Evolutionary conservation across 2,888 invertebrate species (phyloP).

Genomic region (Habrosyne pyritoides): DNA sequence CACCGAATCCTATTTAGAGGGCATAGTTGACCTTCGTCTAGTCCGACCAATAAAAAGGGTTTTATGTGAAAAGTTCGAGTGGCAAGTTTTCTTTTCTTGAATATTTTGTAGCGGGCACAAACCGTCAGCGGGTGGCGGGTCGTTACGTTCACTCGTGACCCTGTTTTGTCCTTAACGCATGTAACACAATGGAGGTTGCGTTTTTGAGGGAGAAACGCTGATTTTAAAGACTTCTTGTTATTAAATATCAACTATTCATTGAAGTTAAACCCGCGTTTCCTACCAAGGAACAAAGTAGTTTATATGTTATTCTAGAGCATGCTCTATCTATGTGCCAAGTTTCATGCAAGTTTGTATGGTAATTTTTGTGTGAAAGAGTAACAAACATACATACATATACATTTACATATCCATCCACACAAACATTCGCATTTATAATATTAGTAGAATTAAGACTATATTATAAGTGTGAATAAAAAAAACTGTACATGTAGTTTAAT

Average conservation of each 20-base stretch:
- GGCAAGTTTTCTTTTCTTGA: slow-evolving; percentile 33
- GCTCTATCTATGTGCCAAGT: too few species aligned
- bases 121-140: not conserved
- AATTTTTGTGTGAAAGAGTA: too few species aligned
- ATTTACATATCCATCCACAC: too few species aligned
- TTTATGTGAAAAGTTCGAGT: slow-evolving; percentile 54
- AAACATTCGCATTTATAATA: too few species aligned
- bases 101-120: slow-evolving; percentile 22
- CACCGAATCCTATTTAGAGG: slow-evolving; percentile 21
- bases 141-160: slow-evolving; percentile 7
- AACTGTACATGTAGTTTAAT: too few species aligned
- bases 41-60: slow-evolving; percentile 65
- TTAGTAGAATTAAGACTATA: too few species aligned
- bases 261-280: too few species aligned
- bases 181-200: not conserved
- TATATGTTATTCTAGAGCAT: too few species aligned
- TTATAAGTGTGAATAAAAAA: too few species aligned
- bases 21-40: slow-evolving; percentile 55
- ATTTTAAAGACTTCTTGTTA: not conserved
- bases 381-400: too few species aligned
- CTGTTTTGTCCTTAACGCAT: slow-evolving; percentile 8
- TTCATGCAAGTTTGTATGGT: too few species aligned
- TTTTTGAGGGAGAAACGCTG: not conserved
- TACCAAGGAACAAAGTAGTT: too few species aligned
- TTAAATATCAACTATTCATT: not conserved